phyloP scores from a whole-genome alignment of 2,797 vertebrate species.

The Parauchenoglanis ngamensis region DNA sequence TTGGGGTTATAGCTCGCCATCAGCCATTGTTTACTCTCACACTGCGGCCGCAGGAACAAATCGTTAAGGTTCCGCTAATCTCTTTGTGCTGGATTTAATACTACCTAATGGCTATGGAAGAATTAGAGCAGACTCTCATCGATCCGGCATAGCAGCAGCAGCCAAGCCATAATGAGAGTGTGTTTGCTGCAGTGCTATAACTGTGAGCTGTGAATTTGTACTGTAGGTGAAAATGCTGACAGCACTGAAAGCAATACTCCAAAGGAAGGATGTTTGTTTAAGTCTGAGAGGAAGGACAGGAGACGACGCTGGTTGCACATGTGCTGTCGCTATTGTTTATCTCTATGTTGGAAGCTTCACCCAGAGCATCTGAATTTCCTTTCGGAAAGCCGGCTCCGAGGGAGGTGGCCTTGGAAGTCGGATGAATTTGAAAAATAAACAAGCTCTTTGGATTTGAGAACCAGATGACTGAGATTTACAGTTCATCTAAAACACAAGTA shows the following conservation, averaged over 20 bases:
- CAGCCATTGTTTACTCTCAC: constrained; percentile 46
- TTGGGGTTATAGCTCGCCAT: constrained; percentile 45
- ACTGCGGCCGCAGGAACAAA: constrained; percentile 31
- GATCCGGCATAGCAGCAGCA: constrained; percentile 38
- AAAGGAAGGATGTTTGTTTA: constrained; percentile 75
- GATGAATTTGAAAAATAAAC: constrained; percentile 22
- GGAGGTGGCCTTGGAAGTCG: constrained; percentile 27
- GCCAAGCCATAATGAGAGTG: constrained; percentile 36
- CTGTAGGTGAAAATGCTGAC: constrained; percentile 64
- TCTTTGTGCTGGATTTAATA: constrained; percentile 52
- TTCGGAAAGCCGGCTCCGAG: constrained; percentile 41
- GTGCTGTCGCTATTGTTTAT: constrained; percentile 48
- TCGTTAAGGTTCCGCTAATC: constrained; percentile 62
- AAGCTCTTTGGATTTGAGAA: not conserved
- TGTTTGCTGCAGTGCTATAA: constrained; percentile 17
- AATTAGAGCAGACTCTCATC: constrained; percentile 60
- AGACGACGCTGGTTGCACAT: constrained; percentile 56
- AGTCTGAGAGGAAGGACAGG: constrained; percentile 55
- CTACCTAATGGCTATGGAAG: constrained; percentile 47
- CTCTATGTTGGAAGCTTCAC: constrained; percentile 44
- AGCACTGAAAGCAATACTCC: constrained; percentile 63
- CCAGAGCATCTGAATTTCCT: constrained; percentile 50
- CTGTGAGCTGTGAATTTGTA: constrained; percentile 31
- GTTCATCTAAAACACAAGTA: not conserved
- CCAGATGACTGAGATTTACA: not conserved